Evolutionary conservation across 2,888 invertebrate species (phyloP).

Genomic region (Periphyllus acericola): DNA sequence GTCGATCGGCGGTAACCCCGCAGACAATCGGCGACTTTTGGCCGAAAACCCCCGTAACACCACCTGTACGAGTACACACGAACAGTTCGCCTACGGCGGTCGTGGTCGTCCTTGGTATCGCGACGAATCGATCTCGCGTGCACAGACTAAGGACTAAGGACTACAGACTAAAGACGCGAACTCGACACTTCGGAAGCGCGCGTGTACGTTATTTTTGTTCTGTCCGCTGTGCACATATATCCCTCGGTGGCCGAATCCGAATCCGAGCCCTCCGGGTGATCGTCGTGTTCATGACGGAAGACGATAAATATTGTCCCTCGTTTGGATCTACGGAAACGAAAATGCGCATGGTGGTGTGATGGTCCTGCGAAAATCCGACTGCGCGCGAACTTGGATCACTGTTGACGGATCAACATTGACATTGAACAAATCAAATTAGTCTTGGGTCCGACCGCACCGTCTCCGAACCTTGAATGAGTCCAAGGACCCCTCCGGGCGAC

Average conservation of each 20-base stretch:
- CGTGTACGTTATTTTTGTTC: background rate
- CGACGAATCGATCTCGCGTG: background rate
- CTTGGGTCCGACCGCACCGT: slow-evolving; percentile 34
- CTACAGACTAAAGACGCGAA: background rate
- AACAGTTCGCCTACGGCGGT: background rate
- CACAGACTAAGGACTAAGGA: too few species aligned
- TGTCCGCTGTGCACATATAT: background rate
- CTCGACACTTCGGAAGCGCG: background rate
- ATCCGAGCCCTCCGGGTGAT: too few species aligned
- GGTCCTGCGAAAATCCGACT: background rate
- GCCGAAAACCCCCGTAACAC: background rate
- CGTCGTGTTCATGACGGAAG: background rate
- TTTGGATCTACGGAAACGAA: background rate
- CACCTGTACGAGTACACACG: background rate
- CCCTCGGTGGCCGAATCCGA: background rate
- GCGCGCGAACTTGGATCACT: slow-evolving; percentile 36
- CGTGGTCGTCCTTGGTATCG: background rate
- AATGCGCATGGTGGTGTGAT: background rate
- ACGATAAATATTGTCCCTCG: background rate
- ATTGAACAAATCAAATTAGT: slow-evolving; percentile 61
- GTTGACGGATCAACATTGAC: slow-evolving; percentile 52
- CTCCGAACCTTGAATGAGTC: slow-evolving; percentile 56
- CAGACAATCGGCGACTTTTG: background rate
- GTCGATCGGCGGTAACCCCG: background rate
- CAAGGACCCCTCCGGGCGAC: slow-evolving; percentile 58